phyloP scores from a whole-genome alignment of 2,888 invertebrate species.

The Mythimna vitellina region DNA sequence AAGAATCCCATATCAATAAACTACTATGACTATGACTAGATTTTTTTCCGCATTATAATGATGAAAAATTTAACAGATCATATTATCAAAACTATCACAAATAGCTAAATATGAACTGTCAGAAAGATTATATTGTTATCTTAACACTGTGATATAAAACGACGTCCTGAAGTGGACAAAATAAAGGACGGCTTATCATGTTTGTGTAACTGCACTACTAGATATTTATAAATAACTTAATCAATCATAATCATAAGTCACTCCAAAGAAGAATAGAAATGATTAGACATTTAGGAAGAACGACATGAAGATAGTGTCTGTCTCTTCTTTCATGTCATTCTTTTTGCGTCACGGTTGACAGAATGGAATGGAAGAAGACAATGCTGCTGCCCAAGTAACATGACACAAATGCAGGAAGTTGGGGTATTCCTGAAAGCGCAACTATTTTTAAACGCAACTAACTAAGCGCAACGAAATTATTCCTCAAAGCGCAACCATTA shows the following conservation, averaged over 20 bases:
- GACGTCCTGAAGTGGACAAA: conserved; percentile 21
- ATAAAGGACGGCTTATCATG: conserved; percentile 9
- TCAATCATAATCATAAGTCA: neutral
- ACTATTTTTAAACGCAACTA: too few relatives aligned
- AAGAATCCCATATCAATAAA: too few relatives aligned
- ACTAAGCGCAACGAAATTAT: too few relatives aligned
- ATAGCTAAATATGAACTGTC: neutral
- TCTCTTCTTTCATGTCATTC: too few relatives aligned
- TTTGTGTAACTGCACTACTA: neutral
- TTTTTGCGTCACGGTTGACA: neutral
- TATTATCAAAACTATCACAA: neutral
- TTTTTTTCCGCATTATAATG: neutral
- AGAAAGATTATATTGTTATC: conserved; percentile 19
- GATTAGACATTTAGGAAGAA: neutral
- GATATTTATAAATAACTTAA: conserved; percentile 4
- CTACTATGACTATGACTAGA: too few relatives aligned
- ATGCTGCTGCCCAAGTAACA: neutral
- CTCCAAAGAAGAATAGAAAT: neutral
- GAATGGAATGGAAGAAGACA: neutral
- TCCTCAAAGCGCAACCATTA: too few relatives aligned
- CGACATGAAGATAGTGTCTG: neutral
- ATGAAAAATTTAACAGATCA: neutral
- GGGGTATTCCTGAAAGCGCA: too few relatives aligned
- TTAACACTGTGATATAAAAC: conserved; percentile 7
- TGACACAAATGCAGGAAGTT: too few relatives aligned